Evolutionary conservation across 53 echinoderm and acorn worm genomes (phyloP).

Genomic region (Echinarachnius parma): DNA sequence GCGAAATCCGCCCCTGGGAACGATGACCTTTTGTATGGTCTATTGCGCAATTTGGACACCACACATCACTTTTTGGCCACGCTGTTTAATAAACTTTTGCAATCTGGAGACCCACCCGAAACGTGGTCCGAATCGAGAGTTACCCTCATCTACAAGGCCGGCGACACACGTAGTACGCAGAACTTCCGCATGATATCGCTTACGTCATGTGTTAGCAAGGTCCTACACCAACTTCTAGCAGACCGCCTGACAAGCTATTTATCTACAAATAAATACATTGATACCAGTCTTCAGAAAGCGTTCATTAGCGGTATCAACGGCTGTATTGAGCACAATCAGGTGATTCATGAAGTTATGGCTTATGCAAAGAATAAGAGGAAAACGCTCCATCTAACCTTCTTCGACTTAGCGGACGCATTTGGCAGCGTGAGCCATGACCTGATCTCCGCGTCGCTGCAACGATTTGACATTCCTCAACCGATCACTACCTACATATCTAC

Average conservation of each 20-base stretch:
- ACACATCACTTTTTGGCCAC: constrained; percentile 35
- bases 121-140: constrained; percentile 37
- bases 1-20: constrained; percentile 27
- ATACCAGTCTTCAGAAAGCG: constrained; percentile 45
- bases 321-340: constrained; percentile 46
- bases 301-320: constrained; percentile 32
- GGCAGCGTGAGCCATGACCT: constrained; percentile 28
- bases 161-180: constrained; percentile 18
- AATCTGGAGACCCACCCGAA: constrained; percentile 9
- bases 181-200: constrained; percentile 45
- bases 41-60: neutral
- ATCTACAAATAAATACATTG: constrained; percentile 28
- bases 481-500: neutral
- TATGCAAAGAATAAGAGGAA: neutral
- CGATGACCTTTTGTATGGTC: constrained; percentile 26
- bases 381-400: constrained; percentile 11
- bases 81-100: constrained; percentile 15
- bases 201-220: constrained; percentile 37
- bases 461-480: neutral
- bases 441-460: constrained; percentile 10
- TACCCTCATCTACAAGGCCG: constrained; percentile 29
- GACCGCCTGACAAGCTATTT: constrained; percentile 16
- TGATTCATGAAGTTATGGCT: constrained; percentile 20
- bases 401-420: constrained; percentile 43
- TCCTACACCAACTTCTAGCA: constrained; percentile 39